phyloP scores from a whole-genome alignment of 2,888 invertebrate genomes.

The Drosophila mettleri region DNA sequence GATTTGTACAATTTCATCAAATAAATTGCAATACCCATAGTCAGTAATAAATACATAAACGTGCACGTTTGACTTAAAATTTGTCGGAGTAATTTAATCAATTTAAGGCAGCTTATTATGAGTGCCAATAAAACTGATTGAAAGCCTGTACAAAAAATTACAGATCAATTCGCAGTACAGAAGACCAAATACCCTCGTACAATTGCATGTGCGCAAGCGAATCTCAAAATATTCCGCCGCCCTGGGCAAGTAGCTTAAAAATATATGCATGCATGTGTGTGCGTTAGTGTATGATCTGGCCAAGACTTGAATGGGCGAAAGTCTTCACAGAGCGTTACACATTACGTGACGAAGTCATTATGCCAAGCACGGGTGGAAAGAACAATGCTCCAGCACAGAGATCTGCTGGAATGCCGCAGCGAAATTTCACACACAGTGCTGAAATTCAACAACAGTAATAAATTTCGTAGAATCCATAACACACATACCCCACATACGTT shows the following conservation, averaged over 20 bases:
- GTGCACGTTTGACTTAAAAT: slow-evolving; percentile 2
- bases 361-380: slow-evolving; percentile 44
- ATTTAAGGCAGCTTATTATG: neutral
- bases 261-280: too few species aligned
- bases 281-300: neutral
- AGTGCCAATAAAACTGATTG: slow-evolving; percentile 1
- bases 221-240: neutral
- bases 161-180: neutral
- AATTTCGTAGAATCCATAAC: slow-evolving; percentile 46
- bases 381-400: slow-evolving; percentile 20
- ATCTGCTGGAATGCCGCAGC: slow-evolving; percentile 21
- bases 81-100: slow-evolving; percentile 1
- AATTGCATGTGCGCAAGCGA: neutral
- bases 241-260: neutral
- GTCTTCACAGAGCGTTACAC: neutral
- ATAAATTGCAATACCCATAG: slow-evolving; percentile 3
- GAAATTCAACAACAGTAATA: slow-evolving; percentile 66
- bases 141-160: neutral
- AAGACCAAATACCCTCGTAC: neutral
- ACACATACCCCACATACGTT: slow-evolving; percentile 1
- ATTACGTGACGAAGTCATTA: slow-evolving; percentile 1
- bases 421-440: slow-evolving; percentile 29
- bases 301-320: neutral
- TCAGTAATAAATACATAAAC: slow-evolving; percentile 1
- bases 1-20: neutral